Evolutionary conservation across 2,797 vertebrate genomes (phyloP).

Genomic region (Pantherophis alleghaniensis): DNA sequence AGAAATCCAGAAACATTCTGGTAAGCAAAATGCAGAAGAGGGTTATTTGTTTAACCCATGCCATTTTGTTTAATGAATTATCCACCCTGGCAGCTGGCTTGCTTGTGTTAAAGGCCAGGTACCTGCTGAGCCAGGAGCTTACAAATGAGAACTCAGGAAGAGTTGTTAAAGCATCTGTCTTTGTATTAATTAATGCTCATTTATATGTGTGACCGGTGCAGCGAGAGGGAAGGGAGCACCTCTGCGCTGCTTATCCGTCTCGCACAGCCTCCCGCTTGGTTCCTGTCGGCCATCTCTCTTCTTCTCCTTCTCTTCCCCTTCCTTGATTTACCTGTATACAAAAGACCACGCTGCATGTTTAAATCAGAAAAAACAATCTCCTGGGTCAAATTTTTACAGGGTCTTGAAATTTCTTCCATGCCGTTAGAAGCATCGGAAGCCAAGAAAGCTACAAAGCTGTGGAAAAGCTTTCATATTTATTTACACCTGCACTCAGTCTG

Average conservation of each 20-base stretch:
- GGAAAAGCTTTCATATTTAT: neutral
- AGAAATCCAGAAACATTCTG: neutral
- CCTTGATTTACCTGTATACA: neutral
- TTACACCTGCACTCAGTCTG: neutral
- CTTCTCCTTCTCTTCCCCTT: too few relatives aligned
- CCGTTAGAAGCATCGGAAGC: neutral
- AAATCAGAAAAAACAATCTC: neutral
- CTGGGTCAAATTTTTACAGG: neutral
- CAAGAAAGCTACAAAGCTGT: neutral
- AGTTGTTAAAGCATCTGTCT: neutral
- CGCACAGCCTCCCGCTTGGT: neutral
- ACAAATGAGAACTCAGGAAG: neutral
- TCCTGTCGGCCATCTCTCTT: neutral
- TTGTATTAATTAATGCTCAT: constrained; percentile 31
- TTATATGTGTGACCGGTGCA: constrained; percentile 18
- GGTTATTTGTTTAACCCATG: neutral
- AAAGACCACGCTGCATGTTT: neutral
- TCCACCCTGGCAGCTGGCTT: neutral
- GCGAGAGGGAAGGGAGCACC: neutral
- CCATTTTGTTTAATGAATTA: neutral
- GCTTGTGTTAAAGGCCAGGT: neutral
- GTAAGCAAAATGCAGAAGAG: neutral
- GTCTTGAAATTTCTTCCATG: neutral
- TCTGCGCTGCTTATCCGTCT: neutral
- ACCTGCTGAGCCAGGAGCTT: neutral